phyloP scores from a whole-genome alignment of 2,113 vertebrate genomes.

The Perognathus longimembris region DNA sequence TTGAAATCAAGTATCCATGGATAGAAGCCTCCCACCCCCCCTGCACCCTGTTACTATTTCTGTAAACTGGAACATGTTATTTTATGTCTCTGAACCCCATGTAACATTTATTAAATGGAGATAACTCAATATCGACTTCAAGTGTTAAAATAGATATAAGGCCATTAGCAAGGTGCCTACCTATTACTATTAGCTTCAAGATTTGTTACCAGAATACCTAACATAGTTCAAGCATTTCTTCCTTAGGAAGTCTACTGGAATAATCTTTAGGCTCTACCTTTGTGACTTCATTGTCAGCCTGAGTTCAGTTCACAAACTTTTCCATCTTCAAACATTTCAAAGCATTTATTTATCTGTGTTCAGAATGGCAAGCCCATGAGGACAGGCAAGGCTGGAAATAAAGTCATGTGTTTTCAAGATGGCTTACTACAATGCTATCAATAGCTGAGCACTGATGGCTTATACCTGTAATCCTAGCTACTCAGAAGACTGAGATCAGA shows the following conservation, averaged over 20 bases:
- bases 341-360: not conserved
- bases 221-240: not conserved
- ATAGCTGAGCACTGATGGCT: not conserved
- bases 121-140: not conserved
- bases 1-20: not conserved
- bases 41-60: not conserved
- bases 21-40: not conserved
- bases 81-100: not conserved
- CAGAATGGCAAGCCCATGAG: not conserved
- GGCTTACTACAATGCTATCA: not conserved
- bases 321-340: not conserved
- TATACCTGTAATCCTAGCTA: too few relatives aligned
- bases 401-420: constrained; percentile 35
- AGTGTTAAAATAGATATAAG: not conserved
- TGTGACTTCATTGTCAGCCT: not conserved
- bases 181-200: not conserved
- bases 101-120: not conserved
- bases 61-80: not conserved
- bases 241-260: not conserved
- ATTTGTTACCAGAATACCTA: not conserved
- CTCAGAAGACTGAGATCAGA: too few relatives aligned
- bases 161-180: not conserved
- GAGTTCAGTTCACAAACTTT: not conserved
- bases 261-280: not conserved
- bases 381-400: constrained; percentile 5